Evolutionary conservation across 2,888 invertebrate genomes (phyloP).

Genomic region (Drosophila setosimentum): DNA sequence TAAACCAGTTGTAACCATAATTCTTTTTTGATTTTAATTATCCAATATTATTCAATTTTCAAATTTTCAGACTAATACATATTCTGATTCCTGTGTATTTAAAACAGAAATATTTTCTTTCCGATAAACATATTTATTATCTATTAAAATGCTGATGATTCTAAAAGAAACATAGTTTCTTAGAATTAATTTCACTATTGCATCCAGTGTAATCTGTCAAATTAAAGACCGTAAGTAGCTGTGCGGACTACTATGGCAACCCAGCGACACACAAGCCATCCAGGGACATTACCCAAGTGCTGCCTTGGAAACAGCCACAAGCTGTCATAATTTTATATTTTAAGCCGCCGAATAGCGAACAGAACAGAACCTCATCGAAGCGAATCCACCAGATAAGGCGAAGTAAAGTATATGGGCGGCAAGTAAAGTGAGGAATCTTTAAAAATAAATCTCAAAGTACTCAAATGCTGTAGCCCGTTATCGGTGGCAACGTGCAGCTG

Average conservation of each 20-base stretch:
- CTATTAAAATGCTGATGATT: neutral
- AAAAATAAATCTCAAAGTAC: constrained; percentile 71
- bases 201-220: constrained; percentile 9
- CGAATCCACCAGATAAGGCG: constrained; percentile 36
- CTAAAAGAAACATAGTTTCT: neutral
- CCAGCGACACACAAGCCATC: neutral
- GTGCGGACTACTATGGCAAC: constrained; percentile 1
- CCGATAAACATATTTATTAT: too few relatives aligned
- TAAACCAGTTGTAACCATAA: neutral
- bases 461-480: constrained; percentile 72
- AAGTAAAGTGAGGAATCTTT: constrained; percentile 56
- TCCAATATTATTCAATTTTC: neutral
- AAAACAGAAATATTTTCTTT: neutral
- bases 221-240: constrained; percentile 17
- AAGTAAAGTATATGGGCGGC: constrained; percentile 6
- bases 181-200: constrained; percentile 7
- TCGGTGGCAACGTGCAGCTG: constrained; percentile 76
- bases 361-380: constrained; percentile 16
- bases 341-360: constrained; percentile 49
- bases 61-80: neutral
- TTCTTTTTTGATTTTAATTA: neutral
- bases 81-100: neutral
- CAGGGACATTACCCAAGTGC: constrained; percentile 24
- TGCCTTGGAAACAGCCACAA: constrained; percentile 57
- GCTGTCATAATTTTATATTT: constrained; percentile 76